Conservation (phyloP, 1,140 invertebrate species). For the Drosophila pseudoananassae region DNA sequence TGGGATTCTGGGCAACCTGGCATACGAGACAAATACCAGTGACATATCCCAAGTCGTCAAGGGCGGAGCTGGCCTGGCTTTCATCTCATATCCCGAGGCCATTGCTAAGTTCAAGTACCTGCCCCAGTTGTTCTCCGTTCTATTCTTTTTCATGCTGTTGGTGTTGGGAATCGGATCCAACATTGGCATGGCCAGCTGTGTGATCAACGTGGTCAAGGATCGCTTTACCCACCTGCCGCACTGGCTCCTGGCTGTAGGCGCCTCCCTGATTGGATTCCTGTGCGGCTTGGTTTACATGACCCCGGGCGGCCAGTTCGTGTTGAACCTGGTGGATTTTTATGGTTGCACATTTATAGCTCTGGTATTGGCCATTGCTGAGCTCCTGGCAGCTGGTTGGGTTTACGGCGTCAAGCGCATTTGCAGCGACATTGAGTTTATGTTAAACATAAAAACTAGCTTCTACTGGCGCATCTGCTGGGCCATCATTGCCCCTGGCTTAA, state of each 20-base stretch:
- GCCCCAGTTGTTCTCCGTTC: slow-evolving; percentile 92
- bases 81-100: slow-evolving; percentile 95
- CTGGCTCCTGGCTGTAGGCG: slow-evolving; percentile 86
- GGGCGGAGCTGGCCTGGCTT: slow-evolving; percentile 88
- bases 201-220: slow-evolving; percentile 89
- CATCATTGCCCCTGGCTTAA: slow-evolving; percentile 89
- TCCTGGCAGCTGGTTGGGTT: slow-evolving; percentile 89
- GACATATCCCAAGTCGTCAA: slow-evolving; percentile 85
- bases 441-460: slow-evolving; percentile 87
- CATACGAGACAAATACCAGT: slow-evolving; percentile 86
- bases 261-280: slow-evolving; percentile 87
- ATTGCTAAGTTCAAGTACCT: slow-evolving; percentile 91
- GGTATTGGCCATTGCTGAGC: slow-evolving; percentile 90
- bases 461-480: slow-evolving; percentile 95
- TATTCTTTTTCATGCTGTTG: slow-evolving; percentile 96
- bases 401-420: slow-evolving; percentile 89
- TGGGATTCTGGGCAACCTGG: slow-evolving; percentile 91
- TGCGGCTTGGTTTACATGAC: slow-evolving; percentile 91
- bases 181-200: slow-evolving; percentile 88
- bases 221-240: slow-evolving; percentile 87
- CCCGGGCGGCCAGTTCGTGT: slow-evolving; percentile 93
- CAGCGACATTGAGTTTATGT: slow-evolving; percentile 89
- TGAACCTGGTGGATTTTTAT: slow-evolving; percentile 94
- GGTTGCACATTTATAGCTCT: slow-evolving; percentile 92
- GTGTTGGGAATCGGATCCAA: slow-evolving; percentile 91